Evolutionary conservation across 2,888 invertebrate species (phyloP), one percentile per base, ranked within the genome.

Genomic region (Onthophagus sagittarius): DNA sequence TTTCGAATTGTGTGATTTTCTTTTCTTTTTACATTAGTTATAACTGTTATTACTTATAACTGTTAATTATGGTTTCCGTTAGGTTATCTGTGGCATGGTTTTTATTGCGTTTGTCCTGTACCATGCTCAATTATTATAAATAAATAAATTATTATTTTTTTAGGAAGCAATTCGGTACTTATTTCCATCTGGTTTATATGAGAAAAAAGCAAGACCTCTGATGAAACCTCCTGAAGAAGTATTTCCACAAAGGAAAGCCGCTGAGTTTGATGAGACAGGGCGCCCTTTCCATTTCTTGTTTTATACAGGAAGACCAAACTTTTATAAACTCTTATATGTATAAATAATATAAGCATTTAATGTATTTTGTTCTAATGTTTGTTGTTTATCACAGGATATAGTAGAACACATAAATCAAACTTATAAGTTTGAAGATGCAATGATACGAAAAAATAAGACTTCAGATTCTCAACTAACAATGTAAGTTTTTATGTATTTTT

Each of bases 161-260:
- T 83, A 94, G 94, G 90, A 90, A 82, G 94, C 98, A 1, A 95
- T 99, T 79, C 89, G 90, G 77, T 99, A 99, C 86, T 86, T 99
- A n/a, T 94, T 99, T 81, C 99, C 99, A 4, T 98, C 98, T 74
- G 98, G 97, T 5, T 86, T 99, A 72, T 95, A 89, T 83, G 94
- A 96, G 72, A 91, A 90, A 78, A 90, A 88, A 79, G 97, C 98
- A 0, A 89, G 95, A 71, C 99, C 99, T 0, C 85, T 93, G 13
- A 94, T 99, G 95, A 93, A 92, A 82, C 93, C 94, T 23, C 98
- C 99, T 31, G 91, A 92, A 80, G 92, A 95, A 86, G 87, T 96
- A n/a, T 95, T 93, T 85, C 94, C 95, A 0, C 88, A 90, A 62
- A 89, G 90, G 74, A 96, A 96, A 86, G 94, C 92, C 63, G 96